phyloP scores from a whole-genome alignment of 2,113 vertebrate species.

The Platichthys flesus region DNA sequence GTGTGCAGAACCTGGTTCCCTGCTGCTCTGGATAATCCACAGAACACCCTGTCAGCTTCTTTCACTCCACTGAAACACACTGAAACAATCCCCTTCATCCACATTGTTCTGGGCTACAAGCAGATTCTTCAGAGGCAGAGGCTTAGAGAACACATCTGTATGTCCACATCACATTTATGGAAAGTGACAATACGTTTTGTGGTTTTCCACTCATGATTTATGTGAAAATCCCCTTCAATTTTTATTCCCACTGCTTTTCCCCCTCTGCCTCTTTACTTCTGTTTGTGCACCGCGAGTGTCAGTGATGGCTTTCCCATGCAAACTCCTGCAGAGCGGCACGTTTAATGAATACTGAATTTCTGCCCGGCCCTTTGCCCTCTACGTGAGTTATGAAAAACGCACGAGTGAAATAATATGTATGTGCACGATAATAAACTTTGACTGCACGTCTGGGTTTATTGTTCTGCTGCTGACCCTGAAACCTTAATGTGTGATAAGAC shows the following conservation, averaged over 20 bases:
- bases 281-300: slow-evolving; percentile 22
- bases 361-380: slow-evolving; percentile 39
- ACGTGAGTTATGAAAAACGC: slow-evolving; percentile 39
- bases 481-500: slow-evolving; percentile 72
- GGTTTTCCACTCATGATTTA: neutral
- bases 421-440: slow-evolving; percentile 65
- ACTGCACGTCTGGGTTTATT: slow-evolving; percentile 50
- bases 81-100: slow-evolving; percentile 1
- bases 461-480: slow-evolving; percentile 55
- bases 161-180: neutral
- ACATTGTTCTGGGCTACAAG: neutral
- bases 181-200: neutral
- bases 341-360: slow-evolving; percentile 52
- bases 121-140: neutral
- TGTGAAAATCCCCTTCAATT: neutral
- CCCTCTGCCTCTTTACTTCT: neutral
- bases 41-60: neutral
- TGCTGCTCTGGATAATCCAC: neutral
- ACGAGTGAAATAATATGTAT: slow-evolving; percentile 57
- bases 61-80: slow-evolving; percentile 3
- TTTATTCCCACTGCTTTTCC: neutral
- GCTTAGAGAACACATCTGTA: neutral
- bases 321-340: slow-evolving; percentile 18
- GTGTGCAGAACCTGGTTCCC: neutral
- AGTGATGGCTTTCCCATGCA: slow-evolving; percentile 49